These are phyloP conservation scores for Sphyrna mokarran DNA, from an alignment of 2,113 vertebrate species.

Conservation along the genomic window DNA sequence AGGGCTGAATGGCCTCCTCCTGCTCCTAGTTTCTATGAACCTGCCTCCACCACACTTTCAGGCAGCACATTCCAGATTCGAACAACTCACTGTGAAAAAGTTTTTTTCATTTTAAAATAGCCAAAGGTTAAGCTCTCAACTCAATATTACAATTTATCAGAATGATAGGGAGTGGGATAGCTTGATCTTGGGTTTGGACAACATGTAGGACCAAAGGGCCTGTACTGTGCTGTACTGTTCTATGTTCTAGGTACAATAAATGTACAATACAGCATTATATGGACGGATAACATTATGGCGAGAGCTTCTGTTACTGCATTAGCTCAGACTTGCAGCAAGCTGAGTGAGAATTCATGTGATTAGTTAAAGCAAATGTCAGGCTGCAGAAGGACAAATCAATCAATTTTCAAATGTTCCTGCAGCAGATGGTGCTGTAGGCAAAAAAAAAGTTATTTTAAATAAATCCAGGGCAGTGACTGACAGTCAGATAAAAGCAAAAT, in stretches of 20 bases:
- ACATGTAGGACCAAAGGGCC: no score
- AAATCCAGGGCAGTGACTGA: no score
- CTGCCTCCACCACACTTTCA: no score
- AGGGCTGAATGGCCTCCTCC: no score
- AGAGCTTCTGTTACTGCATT: background rate
- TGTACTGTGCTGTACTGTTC: no score
- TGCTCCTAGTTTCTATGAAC: no score
- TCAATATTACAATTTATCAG: background rate
- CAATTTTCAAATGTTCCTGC: background rate
- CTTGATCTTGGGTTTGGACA: no score
- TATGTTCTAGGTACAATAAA: background rate
- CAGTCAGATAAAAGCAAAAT: no score
- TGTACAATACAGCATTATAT: background rate
- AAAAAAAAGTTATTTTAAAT: no score
- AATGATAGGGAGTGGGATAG: no score
- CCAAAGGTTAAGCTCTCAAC: background rate
- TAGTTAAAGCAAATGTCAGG: background rate
- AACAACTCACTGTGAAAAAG: no score
- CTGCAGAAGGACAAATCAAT: background rate
- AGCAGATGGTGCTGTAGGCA: background rate
- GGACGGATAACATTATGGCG: background rate
- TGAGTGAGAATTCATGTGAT: background rate
- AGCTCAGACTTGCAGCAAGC: background rate
- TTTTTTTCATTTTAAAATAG: background rate
- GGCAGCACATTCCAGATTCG: no score